A percentile compares a stretch with the other conserved stretches of the same genome.
phyloP scores from a whole-genome alignment of 2,888 invertebrate species.

The Julus scanicus region DNA sequence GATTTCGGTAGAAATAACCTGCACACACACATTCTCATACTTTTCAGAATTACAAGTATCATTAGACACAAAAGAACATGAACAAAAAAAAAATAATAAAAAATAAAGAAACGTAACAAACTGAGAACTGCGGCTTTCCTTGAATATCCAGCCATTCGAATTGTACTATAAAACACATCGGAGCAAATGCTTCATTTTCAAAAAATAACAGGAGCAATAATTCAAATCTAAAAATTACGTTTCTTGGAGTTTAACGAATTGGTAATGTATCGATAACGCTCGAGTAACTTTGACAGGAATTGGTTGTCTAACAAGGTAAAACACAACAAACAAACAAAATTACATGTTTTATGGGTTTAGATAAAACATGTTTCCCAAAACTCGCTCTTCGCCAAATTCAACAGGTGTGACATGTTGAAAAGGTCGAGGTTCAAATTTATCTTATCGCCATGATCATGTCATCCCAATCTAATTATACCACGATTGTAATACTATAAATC shows the following conservation, averaged over 20 bases:
- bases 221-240: neutral
- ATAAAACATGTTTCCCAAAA: too few species aligned
- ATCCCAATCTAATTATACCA: neutral
- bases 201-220: neutral
- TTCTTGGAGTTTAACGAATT: neutral
- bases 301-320: neutral
- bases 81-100: neutral
- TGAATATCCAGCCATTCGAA: constrained; percentile 20
- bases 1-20: constrained; percentile 14
- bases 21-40: constrained; percentile 16
- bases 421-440: too few species aligned
- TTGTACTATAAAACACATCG: constrained; percentile 1
- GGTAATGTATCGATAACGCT: neutral
- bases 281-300: neutral
- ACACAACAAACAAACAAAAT: neutral
- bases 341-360: neutral
- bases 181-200: neutral
- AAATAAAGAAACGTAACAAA: neutral
- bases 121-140: neutral
- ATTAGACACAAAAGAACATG: constrained; percentile 16
- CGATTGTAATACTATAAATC: neutral
- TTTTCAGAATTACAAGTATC: neutral
- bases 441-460: neutral
- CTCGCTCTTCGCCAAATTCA: too few species aligned
- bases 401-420: too few species aligned